A percentile compares a stretch with the other conserved stretches of the same genome.
Conservation (phyloP, 2,797 vertebrate species). For the Esox masquinongy region DNA sequence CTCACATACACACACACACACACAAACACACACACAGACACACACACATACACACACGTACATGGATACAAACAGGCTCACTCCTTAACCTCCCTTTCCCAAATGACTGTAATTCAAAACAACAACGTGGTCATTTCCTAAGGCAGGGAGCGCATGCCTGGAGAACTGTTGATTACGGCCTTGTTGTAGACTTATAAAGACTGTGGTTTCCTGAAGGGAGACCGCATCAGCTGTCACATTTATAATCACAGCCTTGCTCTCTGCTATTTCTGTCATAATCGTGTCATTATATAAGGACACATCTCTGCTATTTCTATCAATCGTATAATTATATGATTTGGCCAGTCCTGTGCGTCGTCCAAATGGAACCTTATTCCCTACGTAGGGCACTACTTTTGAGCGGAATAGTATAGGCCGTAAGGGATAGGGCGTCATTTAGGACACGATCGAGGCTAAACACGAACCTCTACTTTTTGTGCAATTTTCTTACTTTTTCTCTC, state of each 20-base stretch:
- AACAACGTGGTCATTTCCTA: constrained; percentile 75
- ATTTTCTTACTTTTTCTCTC: neutral
- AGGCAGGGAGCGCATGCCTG: constrained; percentile 61
- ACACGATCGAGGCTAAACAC: neutral
- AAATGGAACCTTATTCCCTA: constrained; percentile 29
- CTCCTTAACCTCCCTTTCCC: constrained; percentile 62
- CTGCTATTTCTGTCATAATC: constrained; percentile 73
- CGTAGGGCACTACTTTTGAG: constrained; percentile 17
- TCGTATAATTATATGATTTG: constrained; percentile 61
- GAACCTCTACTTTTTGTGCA: neutral
- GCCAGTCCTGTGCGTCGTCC: neutral
- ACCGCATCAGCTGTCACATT: constrained; percentile 79
- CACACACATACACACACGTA: neutral
- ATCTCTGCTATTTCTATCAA: constrained; percentile 73
- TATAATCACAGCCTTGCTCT: constrained; percentile 71
- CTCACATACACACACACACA: neutral
- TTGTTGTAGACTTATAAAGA: constrained; percentile 71
- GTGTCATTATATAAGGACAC: constrained; percentile 65
- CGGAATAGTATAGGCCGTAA: neutral
- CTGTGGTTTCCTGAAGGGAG: constrained; percentile 71
- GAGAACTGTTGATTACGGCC: constrained; percentile 74
- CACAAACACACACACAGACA: neutral
- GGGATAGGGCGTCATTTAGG: neutral
- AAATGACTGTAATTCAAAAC: constrained; percentile 81
- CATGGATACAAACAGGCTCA: neutral